Evolutionary conservation across 2,113 vertebrate genomes (phyloP).

Genomic region (Hippocampus abdominalis): DNA sequence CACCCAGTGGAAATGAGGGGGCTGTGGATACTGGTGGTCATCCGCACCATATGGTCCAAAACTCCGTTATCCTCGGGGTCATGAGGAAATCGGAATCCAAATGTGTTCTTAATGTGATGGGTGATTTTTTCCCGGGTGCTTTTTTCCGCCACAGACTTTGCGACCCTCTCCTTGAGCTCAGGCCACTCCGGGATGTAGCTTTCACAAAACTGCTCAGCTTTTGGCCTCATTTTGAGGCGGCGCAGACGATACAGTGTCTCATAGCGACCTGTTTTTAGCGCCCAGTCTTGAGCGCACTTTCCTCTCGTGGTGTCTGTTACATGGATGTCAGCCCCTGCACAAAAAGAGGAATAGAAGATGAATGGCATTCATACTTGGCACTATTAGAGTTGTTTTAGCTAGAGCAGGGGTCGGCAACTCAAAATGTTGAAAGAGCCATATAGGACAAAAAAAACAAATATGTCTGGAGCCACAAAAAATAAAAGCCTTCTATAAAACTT

Average conservation of each 20-base stretch:
- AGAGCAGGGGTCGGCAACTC: too few relatives aligned
- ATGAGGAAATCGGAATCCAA: conserved; percentile 71
- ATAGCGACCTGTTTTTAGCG: conserved; percentile 77
- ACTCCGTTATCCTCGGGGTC: conserved; percentile 76
- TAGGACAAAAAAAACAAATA: too few relatives aligned
- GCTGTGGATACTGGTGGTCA: conserved; percentile 81
- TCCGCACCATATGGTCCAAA: conserved; percentile 84
- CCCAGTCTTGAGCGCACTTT: conserved; percentile 81
- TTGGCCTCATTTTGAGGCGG: conserved; percentile 67
- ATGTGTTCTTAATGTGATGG: conserved; percentile 64
- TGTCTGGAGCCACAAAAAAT: too few relatives aligned
- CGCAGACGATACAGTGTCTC: conserved; percentile 66
- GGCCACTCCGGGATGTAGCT: conserved; percentile 78
- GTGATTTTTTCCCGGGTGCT: conserved; percentile 53
- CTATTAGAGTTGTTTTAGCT: not conserved
- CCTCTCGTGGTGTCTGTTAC: conserved; percentile 74
- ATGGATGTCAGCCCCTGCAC: conserved; percentile 78
- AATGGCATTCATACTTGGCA: not conserved
- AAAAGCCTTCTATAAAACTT: too few relatives aligned
- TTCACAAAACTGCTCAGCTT: conserved; percentile 73
- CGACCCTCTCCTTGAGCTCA: conserved; percentile 66
- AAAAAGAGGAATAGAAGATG: not conserved
- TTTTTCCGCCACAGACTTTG: conserved; percentile 66
- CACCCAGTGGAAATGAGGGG: conserved; percentile 82
- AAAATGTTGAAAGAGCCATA: too few relatives aligned